A percentile compares a stretch with the other conserved stretches of the same genome.
Evolutionary conservation across 2,113 vertebrate species (phyloP).

Genomic region (Craseonycteris thonglongyai): DNA sequence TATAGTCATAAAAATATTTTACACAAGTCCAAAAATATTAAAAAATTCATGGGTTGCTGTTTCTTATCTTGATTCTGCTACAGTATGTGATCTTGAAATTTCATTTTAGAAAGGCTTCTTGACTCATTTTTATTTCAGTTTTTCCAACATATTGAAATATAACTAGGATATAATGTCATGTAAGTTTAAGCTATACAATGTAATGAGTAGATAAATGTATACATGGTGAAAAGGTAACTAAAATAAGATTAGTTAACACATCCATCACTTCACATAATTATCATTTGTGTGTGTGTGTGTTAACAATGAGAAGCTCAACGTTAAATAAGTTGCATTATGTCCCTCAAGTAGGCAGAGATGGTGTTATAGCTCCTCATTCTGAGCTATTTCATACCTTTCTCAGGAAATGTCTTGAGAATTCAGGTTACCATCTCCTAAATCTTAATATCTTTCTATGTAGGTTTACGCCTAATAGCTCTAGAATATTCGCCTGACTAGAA

Average conservation of each 20-base stretch:
- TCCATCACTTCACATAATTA: neutral
- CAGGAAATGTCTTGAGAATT: neutral
- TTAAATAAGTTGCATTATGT: neutral
- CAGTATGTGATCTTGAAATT: neutral
- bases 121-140: neutral
- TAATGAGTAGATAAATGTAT: neutral
- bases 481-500: neutral
- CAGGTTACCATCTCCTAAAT: neutral
- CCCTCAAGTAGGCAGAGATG: neutral
- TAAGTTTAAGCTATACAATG: neutral
- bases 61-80: neutral
- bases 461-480: neutral
- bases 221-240: neutral
- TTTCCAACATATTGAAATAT: neutral
- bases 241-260: neutral
- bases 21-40: neutral
- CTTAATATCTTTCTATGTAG: neutral
- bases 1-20: slow-evolving; percentile 26
- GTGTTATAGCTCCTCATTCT: neutral
- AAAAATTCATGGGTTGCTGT: neutral
- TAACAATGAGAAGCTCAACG: neutral
- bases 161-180: neutral
- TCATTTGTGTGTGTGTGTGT: too few relatives aligned
- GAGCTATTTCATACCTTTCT: neutral
- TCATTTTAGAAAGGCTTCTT: neutral